A percentile compares a stretch with the other conserved stretches of the same genome.
phyloP scores from a whole-genome alignment of 2,797 vertebrate species.

The Epinephelus awoara region DNA sequence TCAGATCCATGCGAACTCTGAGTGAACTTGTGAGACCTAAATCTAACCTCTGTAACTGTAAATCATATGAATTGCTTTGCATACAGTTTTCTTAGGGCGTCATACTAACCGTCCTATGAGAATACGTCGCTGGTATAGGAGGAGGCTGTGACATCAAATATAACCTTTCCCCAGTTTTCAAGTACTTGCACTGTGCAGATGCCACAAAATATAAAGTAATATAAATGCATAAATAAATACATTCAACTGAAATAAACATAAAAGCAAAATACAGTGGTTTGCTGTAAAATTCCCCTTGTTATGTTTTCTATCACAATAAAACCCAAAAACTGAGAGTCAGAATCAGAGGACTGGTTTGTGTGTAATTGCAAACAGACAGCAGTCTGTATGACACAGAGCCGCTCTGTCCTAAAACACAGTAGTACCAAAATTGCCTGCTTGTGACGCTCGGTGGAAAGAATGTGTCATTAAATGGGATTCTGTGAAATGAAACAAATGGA shows the following conservation, averaged over 20 bases:
- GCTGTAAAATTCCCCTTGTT: background rate
- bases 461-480: background rate
- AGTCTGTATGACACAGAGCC: background rate
- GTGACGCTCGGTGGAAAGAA: background rate
- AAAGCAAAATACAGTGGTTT: background rate
- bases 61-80: no score
- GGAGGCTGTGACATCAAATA: no score
- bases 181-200: background rate
- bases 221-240: background rate
- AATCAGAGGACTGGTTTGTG: background rate
- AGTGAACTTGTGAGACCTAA: no score
- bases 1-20: no score
- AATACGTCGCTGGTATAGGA: no score
- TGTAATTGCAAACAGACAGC: constrained; percentile 31
- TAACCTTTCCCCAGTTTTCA: background rate
- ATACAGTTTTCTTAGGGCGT: no score
- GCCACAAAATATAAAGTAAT: background rate
- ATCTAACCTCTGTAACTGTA: no score
- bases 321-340: background rate
- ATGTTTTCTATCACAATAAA: constrained; percentile 24
- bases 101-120: no score
- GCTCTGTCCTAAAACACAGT: background rate
- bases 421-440: background rate
- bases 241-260: background rate
- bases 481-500: constrained; percentile 31